These are phyloP conservation scores for Dermochelys coriacea DNA, from an alignment of 2,797 vertebrate genomes.

Conservation along the genomic window DNA sequence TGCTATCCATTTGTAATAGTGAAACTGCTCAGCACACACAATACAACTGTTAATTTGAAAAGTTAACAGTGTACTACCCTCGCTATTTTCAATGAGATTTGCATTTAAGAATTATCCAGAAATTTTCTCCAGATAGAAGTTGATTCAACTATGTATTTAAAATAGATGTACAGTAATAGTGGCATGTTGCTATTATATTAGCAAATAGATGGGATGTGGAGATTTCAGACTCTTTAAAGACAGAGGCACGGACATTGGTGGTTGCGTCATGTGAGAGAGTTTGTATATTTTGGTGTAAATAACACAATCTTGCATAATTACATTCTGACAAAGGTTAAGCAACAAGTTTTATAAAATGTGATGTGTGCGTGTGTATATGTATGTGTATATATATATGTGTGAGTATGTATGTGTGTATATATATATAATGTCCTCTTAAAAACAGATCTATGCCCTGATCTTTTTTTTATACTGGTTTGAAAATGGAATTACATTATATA, in stretches of 20 bases:
- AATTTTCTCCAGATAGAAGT: constrained; percentile 60
- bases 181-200: constrained; percentile 71
- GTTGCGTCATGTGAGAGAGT: constrained; percentile 72
- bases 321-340: constrained; percentile 77
- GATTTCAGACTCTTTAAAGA: constrained; percentile 75
- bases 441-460: constrained; percentile 81
- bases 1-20: constrained; percentile 56
- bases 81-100: constrained; percentile 67
- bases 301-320: constrained; percentile 78
- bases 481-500: constrained; percentile 86
- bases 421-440: constrained; percentile 84
- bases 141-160: constrained; percentile 56
- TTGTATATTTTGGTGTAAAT: constrained; percentile 79
- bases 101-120: constrained; percentile 44
- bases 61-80: constrained; percentile 45
- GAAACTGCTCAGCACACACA: constrained; percentile 56
- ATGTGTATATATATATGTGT: constrained; percentile 86
- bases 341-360: constrained; percentile 82
- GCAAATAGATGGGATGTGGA: constrained; percentile 60
- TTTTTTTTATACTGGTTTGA: constrained; percentile 86
- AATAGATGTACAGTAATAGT: constrained; percentile 56
- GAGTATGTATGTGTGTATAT: constrained; percentile 86
- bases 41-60: constrained; percentile 40
- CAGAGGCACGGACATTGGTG: constrained; percentile 73
- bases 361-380: constrained; percentile 86